Base-by-base conservation (phyloP, 2,888 invertebrate species). In the Tetheella fluctuosa region DNA sequence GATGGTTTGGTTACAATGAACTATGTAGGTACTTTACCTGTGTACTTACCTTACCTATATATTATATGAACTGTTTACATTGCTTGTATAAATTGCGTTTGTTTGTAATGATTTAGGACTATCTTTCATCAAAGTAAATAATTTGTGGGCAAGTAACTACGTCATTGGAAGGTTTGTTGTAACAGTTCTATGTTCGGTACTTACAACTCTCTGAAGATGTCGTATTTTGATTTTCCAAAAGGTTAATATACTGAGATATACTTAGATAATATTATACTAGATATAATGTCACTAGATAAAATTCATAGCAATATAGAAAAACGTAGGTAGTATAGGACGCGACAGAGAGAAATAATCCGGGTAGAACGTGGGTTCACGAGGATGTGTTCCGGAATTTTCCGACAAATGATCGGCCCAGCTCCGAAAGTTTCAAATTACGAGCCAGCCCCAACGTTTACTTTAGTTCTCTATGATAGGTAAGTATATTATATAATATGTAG, bases 371-470 rank as follows among this genome's bases (percentile, higher is more conserved):
- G 77, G 79, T 77, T 70, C 69, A 65, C 61, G 68, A n/a, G 76
- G 75, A 77, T 74, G 70, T 72, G 76, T 77, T 74, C 79, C 73
- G 78, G 78, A 82, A 81, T 82, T 81, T 76, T 71, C 77, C 74
- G 79, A 83, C 81, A 84, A 86, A 84, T 82, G 79, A 80, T 80
- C 78, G 73, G 74, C 67, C 75, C 69, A 72, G 71, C 71, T 69
- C 71, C 63, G 67, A 81, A 84, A 83, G 78, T 83, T 84, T 76
- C 78, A 80, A 84, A 85, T 85, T 81, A 82, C 79, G 78, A 23
- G 71, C 69, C 73, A 60, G 63, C 71, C 76, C 68, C 54, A 69
- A 68, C 70, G 70, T 64, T 74, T 67, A 71, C 74, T 75, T 74
- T 74, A 77, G 77, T 81, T 74, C 70, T 63, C 70, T 79, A 77